A percentile compares a stretch with the other conserved stretches of the same genome.
Conservation (phyloP, 2,113 vertebrate species). For the Lucifuga dentata region DNA sequence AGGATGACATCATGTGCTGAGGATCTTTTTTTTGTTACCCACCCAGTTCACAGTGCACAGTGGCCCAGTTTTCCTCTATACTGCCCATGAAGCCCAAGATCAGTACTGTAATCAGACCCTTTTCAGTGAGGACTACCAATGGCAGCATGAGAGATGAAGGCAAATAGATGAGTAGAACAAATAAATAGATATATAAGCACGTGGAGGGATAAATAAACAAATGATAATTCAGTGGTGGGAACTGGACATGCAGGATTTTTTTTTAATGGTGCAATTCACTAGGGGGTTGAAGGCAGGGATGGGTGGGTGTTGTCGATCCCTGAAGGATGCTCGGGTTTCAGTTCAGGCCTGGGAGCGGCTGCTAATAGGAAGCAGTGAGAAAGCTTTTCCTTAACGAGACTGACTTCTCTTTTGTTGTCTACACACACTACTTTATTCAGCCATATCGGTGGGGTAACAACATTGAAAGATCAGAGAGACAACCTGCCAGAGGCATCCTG, state of each 20-base stretch:
- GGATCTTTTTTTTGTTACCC: slow-evolving; percentile 50
- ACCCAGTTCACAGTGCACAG: slow-evolving; percentile 39
- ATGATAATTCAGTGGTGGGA: slow-evolving; percentile 75
- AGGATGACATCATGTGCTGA: slow-evolving; percentile 65
- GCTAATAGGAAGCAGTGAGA: slow-evolving; percentile 59
- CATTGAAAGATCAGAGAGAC: slow-evolving; percentile 58
- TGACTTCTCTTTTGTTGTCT: slow-evolving; percentile 67
- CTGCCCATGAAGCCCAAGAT: background rate
- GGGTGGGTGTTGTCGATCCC: slow-evolving; percentile 70
- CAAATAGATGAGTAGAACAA: slow-evolving; percentile 73
- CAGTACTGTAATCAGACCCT: slow-evolving; percentile 48
- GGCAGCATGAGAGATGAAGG: slow-evolving; percentile 74
- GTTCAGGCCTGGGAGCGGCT: slow-evolving; percentile 67
- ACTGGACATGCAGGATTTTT: slow-evolving; percentile 72
- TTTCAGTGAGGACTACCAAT: slow-evolving; percentile 27
- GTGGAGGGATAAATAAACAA: slow-evolving; percentile 76
- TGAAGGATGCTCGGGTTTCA: slow-evolving; percentile 75
- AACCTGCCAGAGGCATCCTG: slow-evolving; percentile 28
- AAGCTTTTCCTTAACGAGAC: slow-evolving; percentile 57
- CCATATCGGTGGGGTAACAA: slow-evolving; percentile 29
- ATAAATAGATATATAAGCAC: slow-evolving; percentile 73
- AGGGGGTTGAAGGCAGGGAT: slow-evolving; percentile 63
- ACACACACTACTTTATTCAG: slow-evolving; percentile 57
- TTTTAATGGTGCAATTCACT: slow-evolving; percentile 61
- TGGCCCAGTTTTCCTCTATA: slow-evolving; percentile 18